A percentile compares a stretch with the other conserved stretches of the same genome.
phyloP scores from a whole-genome alignment of 2,888 invertebrate species.

The Tenthredo scrophulariae region DNA sequence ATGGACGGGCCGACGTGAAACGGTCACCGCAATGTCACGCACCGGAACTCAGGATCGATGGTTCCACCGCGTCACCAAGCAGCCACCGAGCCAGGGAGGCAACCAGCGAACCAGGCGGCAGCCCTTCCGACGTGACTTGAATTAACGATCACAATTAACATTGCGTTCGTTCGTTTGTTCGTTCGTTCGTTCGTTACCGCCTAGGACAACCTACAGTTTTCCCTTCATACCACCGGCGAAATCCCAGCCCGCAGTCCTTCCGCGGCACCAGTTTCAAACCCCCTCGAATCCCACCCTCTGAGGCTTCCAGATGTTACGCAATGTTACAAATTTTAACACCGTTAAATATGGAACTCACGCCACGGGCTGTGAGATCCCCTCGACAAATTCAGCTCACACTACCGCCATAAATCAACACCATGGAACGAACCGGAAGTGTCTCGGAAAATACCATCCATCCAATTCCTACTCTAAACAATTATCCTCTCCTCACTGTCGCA shows the following conservation, averaged over 20 bases:
- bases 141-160: constrained; percentile 71
- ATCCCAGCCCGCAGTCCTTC: background rate
- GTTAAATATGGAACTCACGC: constrained; percentile 55
- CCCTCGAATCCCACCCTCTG: constrained; percentile 11
- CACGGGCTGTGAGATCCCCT: constrained; percentile 32
- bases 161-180: constrained; percentile 55
- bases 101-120: constrained; percentile 55
- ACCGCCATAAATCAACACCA: constrained; percentile 51
- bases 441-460: constrained; percentile 40
- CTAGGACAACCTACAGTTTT: constrained; percentile 49
- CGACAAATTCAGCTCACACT: constrained; percentile 54
- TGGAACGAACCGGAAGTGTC: constrained; percentile 26
- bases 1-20: constrained; percentile 56
- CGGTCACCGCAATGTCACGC: constrained; percentile 62
- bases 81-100: constrained; percentile 37
- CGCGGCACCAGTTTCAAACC: background rate
- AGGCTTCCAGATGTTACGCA: constrained; percentile 54
- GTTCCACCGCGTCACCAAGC: constrained; percentile 62
- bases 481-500: background rate
- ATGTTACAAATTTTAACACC: constrained; percentile 56
- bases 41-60: constrained; percentile 62
- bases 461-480: constrained; percentile 41
- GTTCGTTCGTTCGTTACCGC: constrained; percentile 53
- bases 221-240: constrained; percentile 6
- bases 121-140: constrained; percentile 69